These are phyloP conservation scores for Aporophyla lueneburgensis DNA, from an alignment of 2,888 invertebrate species.

Conservation along the genomic window DNA sequence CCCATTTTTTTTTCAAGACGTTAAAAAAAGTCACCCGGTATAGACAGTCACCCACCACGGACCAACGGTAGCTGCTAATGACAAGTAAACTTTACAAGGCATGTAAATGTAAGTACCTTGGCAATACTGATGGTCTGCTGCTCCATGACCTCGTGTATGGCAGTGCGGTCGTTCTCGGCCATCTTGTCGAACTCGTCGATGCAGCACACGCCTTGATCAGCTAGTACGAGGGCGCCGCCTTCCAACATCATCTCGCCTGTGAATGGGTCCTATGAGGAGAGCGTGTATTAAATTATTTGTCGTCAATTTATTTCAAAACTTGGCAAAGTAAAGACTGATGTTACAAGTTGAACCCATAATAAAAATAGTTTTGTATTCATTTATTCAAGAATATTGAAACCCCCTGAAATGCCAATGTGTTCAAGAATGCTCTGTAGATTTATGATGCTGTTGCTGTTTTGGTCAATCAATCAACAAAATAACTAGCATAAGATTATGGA, in stretches of 20 bases:
- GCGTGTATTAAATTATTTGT: background rate
- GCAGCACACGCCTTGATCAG: conserved; percentile 99
- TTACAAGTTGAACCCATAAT: no score
- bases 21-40: no score
- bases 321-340: no score
- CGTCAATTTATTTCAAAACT: no score
- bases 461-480: background rate
- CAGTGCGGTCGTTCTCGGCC: conserved; percentile 98
- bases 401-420: no score
- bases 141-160: conserved; percentile 99
- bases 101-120: conserved; percentile 89
- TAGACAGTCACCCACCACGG: no score
- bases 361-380: no score
- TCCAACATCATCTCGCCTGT: conserved; percentile 99
- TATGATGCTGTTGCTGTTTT: background rate
- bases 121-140: conserved; percentile 99
- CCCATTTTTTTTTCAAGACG: no score
- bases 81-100: background rate
- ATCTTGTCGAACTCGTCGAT: conserved; percentile 99
- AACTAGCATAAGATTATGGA: no score
- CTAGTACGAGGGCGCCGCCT: conserved; percentile 98
- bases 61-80: no score
- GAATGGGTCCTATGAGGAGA: conserved; percentile 93
- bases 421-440: no score
- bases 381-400: no score